phyloP scores from a whole-genome alignment of 2,888 invertebrate species.

The Amphipoea oculea region DNA sequence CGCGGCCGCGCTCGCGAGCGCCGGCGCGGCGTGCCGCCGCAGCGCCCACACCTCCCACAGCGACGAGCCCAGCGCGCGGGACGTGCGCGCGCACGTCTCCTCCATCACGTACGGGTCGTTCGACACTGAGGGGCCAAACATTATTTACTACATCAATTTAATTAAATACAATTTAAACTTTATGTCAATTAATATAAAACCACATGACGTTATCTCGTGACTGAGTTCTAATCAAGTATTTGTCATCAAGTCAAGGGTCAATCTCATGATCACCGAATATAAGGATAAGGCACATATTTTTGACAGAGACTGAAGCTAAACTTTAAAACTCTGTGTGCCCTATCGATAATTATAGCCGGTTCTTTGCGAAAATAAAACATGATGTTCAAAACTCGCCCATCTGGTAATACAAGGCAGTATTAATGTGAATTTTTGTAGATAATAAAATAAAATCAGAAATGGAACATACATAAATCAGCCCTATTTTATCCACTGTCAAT shows the following conservation, averaged over 20 bases:
- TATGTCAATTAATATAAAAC: too few relatives aligned
- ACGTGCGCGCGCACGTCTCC: slow-evolving; percentile 94
- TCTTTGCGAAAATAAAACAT: not conserved
- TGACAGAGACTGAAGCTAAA: not conserved
- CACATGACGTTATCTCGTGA: not conserved
- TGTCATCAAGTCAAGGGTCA: not conserved
- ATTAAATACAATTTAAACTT: too few relatives aligned
- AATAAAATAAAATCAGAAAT: not conserved
- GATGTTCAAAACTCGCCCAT: not conserved
- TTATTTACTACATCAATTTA: too few relatives aligned
- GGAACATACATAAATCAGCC: not conserved
- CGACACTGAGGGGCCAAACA: slow-evolving; percentile 77
- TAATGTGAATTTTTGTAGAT: not conserved
- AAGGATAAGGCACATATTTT: not conserved
- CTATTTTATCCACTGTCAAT: not conserved
- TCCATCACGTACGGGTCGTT: slow-evolving; percentile 96
- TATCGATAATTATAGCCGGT: not conserved
- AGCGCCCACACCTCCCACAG: slow-evolving; percentile 97
- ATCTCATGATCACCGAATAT: not conserved
- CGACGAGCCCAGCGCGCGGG: slow-evolving; percentile 96
- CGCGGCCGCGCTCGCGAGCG: slow-evolving; percentile 92
- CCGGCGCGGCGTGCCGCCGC: slow-evolving; percentile 88
- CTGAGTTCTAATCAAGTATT: too few relatives aligned
- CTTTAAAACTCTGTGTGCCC: not conserved
- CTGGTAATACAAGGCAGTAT: not conserved